Percentiles rank a stretch among this genome's conserved stretches.
phyloP scores from a whole-genome alignment of 2,113 vertebrate species.

The Zapus hudsonius region DNA sequence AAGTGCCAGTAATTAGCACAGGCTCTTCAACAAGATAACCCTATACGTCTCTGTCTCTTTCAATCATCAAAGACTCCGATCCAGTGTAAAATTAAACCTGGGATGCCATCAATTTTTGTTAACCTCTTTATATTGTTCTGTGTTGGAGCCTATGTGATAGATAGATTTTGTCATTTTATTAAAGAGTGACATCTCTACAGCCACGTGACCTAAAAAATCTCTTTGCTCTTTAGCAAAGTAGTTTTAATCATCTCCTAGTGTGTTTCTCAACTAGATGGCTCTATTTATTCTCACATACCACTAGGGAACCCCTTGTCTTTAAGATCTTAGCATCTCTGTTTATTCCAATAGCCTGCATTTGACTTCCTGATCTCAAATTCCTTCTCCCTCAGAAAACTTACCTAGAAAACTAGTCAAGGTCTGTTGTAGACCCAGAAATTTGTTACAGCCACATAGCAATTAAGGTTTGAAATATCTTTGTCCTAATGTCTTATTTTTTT shows the following conservation, averaged over 20 bases:
- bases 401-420: neutral
- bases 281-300: neutral
- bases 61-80: slow-evolving; percentile 92
- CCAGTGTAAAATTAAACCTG: slow-evolving; percentile 92
- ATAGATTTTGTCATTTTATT: slow-evolving; percentile 97
- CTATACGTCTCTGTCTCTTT: slow-evolving; percentile 97
- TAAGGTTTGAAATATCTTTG: slow-evolving; percentile 3
- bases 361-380: neutral
- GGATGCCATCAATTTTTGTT: slow-evolving; percentile 96
- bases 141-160: slow-evolving; percentile 92
- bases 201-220: slow-evolving; percentile 85
- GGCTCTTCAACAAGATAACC: slow-evolving; percentile 92
- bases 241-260: slow-evolving; percentile 83
- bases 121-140: slow-evolving; percentile 93
- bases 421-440: slow-evolving; percentile 13
- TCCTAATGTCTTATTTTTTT: slow-evolving; percentile 58
- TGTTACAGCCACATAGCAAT: neutral
- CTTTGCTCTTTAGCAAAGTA: slow-evolving; percentile 84
- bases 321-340: neutral
- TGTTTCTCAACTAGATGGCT: slow-evolving; percentile 62
- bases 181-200: slow-evolving; percentile 89
- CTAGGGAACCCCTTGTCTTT: neutral
- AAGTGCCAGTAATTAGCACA: slow-evolving; percentile 95
- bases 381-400: neutral
- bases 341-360: neutral